phyloP scores from a whole-genome alignment of 2,113 vertebrate species.

The Cisticola juncidis region DNA sequence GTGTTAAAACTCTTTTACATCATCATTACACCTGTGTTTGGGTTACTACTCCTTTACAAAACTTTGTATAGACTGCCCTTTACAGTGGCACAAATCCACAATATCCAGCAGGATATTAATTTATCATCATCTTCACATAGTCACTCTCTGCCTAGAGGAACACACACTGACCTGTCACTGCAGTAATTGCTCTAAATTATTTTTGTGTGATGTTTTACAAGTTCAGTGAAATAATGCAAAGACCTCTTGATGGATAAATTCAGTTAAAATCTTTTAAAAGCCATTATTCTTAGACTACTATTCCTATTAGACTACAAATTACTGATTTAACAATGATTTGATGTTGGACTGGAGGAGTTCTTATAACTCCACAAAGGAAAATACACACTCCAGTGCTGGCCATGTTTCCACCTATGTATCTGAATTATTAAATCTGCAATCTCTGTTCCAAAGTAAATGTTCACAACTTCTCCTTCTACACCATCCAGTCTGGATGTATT shows the following conservation, averaged over 20 bases:
- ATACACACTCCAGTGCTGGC: not conserved
- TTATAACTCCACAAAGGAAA: not conserved
- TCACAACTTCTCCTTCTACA: not conserved
- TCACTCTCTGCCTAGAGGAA: not conserved
- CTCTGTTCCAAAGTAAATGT: not conserved
- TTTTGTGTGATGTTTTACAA: not conserved
- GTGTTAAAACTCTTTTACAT: not conserved
- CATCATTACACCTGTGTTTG: not conserved
- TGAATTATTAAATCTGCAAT: not conserved
- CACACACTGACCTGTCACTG: not conserved
- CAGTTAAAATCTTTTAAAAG: not conserved
- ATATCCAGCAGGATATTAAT: not conserved
- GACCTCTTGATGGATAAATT: not conserved
- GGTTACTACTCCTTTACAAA: not conserved
- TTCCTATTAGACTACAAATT: not conserved
- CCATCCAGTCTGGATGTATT: not conserved
- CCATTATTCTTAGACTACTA: not conserved
- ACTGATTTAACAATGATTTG: not conserved
- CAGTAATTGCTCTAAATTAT: not conserved
- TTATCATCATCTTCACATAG: constrained; percentile 10
- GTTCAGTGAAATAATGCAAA: not conserved
- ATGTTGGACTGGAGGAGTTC: not conserved
- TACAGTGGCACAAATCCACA: not conserved
- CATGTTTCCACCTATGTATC: not conserved
- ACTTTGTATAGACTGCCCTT: not conserved